Evolutionary conservation across 2,797 vertebrate genomes (phyloP).

Genomic region (Protonibea diacanthus): DNA sequence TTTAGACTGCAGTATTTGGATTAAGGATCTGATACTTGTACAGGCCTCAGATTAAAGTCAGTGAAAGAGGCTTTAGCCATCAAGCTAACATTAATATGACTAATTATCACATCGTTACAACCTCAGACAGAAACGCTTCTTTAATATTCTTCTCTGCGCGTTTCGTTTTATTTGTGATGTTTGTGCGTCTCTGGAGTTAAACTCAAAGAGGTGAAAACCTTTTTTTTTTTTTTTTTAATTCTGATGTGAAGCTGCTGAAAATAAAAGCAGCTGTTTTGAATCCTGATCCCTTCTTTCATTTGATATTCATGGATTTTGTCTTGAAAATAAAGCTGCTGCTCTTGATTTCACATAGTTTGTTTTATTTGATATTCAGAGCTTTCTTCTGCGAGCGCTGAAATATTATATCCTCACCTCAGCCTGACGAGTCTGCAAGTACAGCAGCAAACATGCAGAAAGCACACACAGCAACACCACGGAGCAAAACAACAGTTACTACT

Average conservation of each 20-base stretch:
- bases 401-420: slow-evolving; percentile 16
- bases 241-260: slow-evolving; percentile 16
- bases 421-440: slow-evolving; percentile 7
- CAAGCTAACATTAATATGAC: too few relatives aligned
- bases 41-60: too few relatives aligned
- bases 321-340: slow-evolving; percentile 25
- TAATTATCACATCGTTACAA: too few relatives aligned
- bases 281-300: slow-evolving; percentile 20
- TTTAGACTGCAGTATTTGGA: too few relatives aligned
- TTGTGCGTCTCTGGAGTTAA: not conserved
- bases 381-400: slow-evolving; percentile 18
- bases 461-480: not conserved
- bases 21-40: too few relatives aligned
- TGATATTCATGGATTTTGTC: slow-evolving; percentile 27
- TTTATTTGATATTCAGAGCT: slow-evolving; percentile 42
- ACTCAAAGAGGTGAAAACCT: not conserved
- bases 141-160: not conserved
- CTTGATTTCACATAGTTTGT: slow-evolving; percentile 31
- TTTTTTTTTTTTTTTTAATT: not conserved
- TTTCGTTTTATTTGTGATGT: too few relatives aligned
- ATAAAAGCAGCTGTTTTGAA: slow-evolving; percentile 25
- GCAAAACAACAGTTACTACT: too few relatives aligned
- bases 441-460: not conserved
- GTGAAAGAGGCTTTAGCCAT: too few relatives aligned
- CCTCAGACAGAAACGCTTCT: not conserved